Evolutionary conservation across 2,113 vertebrate genomes (phyloP).

Genomic region (Marmota flaviventris): DNA sequence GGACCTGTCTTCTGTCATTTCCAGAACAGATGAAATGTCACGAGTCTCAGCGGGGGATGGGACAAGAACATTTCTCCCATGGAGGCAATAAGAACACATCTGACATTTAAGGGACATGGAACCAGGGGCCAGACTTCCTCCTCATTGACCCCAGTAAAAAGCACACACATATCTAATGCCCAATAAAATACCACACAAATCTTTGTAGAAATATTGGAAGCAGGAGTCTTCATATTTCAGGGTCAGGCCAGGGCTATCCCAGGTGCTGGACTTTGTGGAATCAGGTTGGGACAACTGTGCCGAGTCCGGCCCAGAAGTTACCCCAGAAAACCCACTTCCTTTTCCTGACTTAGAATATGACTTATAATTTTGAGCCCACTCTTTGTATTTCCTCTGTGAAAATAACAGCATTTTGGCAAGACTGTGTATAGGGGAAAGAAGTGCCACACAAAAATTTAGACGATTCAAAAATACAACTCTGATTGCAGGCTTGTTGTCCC

Average conservation of each 20-base stretch:
- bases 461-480: constrained; percentile 82
- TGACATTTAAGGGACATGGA: constrained; percentile 58
- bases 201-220: constrained; percentile 9
- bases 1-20: constrained; percentile 80
- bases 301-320: constrained; percentile 45
- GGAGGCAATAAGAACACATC: constrained; percentile 35
- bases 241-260: background rate
- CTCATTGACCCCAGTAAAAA: background rate
- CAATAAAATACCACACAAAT: background rate
- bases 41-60: constrained; percentile 63
- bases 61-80: constrained; percentile 4
- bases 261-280: background rate
- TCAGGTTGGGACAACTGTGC: background rate
- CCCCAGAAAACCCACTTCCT: constrained; percentile 76
- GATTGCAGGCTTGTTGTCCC: constrained; percentile 77
- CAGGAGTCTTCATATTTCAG: background rate
- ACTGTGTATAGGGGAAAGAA: background rate
- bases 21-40: constrained; percentile 82
- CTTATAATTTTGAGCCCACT: constrained; percentile 79
- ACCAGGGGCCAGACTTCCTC: constrained; percentile 40
- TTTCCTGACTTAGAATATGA: constrained; percentile 76
- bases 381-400: constrained; percentile 81
- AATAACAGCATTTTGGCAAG: constrained; percentile 77
- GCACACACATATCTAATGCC: background rate
- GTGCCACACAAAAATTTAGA: constrained; percentile 77